phyloP scores from a whole-genome alignment of 2,888 invertebrate species.

The Callinectes sapidus region DNA sequence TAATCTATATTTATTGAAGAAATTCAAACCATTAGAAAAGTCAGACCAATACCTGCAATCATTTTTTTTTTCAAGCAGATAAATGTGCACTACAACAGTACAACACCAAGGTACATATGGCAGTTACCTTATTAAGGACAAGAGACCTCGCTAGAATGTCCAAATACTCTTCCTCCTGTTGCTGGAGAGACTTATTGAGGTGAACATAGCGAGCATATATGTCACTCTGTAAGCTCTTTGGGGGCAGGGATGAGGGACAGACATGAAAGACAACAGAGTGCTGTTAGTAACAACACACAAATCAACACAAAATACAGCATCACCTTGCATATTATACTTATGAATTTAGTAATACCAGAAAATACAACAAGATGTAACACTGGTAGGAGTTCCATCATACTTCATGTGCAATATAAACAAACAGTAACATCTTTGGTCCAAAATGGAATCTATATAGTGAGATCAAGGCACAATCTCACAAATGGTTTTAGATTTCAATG shows the following conservation, averaged over 20 bases:
- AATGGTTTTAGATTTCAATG: neutral
- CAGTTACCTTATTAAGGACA: constrained; percentile 55
- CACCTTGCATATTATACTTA: neutral
- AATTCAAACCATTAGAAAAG: no score
- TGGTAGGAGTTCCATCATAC: neutral
- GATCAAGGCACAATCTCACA: neutral
- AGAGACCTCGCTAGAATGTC: constrained; percentile 60
- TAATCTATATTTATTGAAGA: neutral
- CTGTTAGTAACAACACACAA: constrained; percentile 32
- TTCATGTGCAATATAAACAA: neutral
- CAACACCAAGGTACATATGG: neutral
- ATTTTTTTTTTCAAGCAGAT: no score
- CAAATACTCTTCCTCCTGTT: constrained; percentile 64
- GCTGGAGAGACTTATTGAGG: constrained; percentile 60
- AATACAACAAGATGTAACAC: neutral
- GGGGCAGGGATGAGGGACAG: neutral
- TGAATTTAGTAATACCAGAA: neutral
- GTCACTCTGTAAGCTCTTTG: constrained; percentile 62
- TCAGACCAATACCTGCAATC: no score
- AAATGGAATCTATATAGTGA: neutral
- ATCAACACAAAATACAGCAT: neutral
- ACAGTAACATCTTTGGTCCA: neutral
- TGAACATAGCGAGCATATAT: constrained; percentile 60
- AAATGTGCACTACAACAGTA: neutral
- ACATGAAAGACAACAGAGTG: constrained; percentile 13